Conservation (phyloP, 2,113 vertebrate genomes). For the Caranx melampygus region DNA sequence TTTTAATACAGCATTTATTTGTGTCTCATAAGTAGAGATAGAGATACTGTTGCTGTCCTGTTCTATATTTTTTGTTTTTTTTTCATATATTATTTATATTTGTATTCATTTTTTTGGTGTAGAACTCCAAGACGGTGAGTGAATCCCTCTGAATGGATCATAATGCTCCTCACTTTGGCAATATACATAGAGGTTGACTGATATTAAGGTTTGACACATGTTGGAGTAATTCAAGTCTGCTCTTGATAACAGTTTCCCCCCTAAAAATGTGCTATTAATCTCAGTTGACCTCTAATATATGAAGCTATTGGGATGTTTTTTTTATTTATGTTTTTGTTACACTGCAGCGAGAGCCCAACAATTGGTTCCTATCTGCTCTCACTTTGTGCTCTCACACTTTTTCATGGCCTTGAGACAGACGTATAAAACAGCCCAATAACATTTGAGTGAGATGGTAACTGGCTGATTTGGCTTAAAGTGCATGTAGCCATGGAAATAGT, state of each 20-base stretch:
- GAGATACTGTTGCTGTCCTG: conserved; percentile 76
- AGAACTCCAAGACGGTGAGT: conserved; percentile 87
- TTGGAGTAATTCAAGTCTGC: background rate
- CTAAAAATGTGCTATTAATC: conserved; percentile 56
- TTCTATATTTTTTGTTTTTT: conserved; percentile 63
- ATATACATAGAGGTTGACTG: conserved; percentile 86
- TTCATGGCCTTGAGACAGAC: conserved; percentile 16
- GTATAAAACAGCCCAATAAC: conserved; percentile 81
- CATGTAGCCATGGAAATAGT: conserved; percentile 62
- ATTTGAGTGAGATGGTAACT: conserved; percentile 55
- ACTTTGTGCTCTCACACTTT: conserved; percentile 43
- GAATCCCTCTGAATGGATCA: conserved; percentile 74
- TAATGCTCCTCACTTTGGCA: conserved; percentile 75
- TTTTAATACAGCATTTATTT: conserved; percentile 38
- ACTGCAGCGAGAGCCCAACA: conserved; percentile 50
- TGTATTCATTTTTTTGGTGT: conserved; percentile 67
- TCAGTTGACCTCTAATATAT: conserved; percentile 86
- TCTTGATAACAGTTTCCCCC: background rate
- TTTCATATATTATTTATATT: conserved; percentile 45
- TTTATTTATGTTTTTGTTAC: background rate
- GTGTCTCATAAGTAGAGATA: conserved; percentile 54
- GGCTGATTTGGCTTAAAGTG: conserved; percentile 64
- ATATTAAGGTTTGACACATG: conserved; percentile 67
- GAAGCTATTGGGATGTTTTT: conserved; percentile 85
- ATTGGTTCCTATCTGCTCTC: conserved; percentile 39